Evolutionary conservation across 2,888 invertebrate genomes (phyloP).

Genomic region (Nephrotoma guestfalica): DNA sequence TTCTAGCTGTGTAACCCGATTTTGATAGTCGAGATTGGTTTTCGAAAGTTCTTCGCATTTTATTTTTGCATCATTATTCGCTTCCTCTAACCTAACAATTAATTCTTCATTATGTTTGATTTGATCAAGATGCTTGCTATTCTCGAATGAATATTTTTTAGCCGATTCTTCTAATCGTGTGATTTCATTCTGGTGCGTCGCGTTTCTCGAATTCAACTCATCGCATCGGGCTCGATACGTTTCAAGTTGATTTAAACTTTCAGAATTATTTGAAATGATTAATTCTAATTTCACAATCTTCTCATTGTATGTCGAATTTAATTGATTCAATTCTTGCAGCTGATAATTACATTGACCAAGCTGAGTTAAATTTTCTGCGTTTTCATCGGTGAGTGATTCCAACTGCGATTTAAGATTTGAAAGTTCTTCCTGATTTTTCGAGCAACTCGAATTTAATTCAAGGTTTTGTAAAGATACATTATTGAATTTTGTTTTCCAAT

Average conservation of each 20-base stretch:
- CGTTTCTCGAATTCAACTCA: not conserved
- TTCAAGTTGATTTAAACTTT: not conserved
- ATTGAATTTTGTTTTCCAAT: not conserved
- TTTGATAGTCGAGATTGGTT: not conserved
- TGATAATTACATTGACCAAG: not conserved
- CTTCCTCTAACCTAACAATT: not conserved
- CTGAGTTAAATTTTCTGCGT: not conserved
- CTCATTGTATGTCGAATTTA: not conserved
- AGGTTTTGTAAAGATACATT: not conserved
- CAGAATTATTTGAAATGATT: not conserved
- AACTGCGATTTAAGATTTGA: not conserved
- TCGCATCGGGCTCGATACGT: not conserved
- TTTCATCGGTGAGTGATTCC: not conserved
- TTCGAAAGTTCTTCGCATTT: not conserved
- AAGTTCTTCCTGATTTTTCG: not conserved
- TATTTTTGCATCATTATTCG: not conserved
- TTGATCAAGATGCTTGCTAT: not conserved
- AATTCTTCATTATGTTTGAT: not conserved
- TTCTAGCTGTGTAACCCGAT: conserved; percentile 14
- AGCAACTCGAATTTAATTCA: not conserved
- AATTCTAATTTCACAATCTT: not conserved
- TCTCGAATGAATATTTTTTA: not conserved
- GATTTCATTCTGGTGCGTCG: not conserved
- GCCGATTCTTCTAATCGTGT: not conserved
- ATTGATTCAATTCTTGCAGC: not conserved